Evolutionary conservation across 35 echinoderm and acorn worm genomes (phyloP), one percentile per base, ranked within the genome.

Genomic region (Acanthaster planci): DNA sequence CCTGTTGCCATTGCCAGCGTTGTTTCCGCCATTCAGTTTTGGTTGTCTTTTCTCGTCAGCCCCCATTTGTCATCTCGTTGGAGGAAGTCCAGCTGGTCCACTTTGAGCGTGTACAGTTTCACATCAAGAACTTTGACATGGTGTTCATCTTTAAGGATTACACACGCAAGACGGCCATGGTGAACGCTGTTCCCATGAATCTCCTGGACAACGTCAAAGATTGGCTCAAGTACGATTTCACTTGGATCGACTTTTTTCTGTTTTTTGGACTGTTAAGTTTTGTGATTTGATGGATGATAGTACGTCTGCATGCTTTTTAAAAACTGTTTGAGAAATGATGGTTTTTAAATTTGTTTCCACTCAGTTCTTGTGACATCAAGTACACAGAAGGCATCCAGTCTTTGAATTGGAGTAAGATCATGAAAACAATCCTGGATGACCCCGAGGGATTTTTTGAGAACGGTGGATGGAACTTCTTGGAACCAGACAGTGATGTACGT

Each of bases 71-170:
- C 35, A 97, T 97, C 12, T 87, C 94, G 5, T 50, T 97, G 4
- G 94, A 97, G 10, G 90, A 92, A 15, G 90, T 97, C 1, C 82
- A 92, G 55, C 67, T 97, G 82, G 84, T 92, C 5, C 94, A 92
- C 44, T 97, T 97, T 97, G 94, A 97, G 72, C 90, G 94, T 84
- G 94, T 97, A 21, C 90, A 92, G 84, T 97, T 97, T 67, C 90
- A 92, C 79, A 84, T 92, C 77, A 97, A 92, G 87, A 97, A 97
- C 79, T 97, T 97, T 90, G 94, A 97, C 67, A 97, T 97, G 94
- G 90, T 97, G 14, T 90, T 97, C 79, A 89, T 97, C 60, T 97
- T 97, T 75, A 97, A 97, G 79, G 94, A 97, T 80, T 97, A 97
- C 75, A 64, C 82, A 35, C 87, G 83, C 37, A 97, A 97, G 55